Evolutionary conservation across 2,888 invertebrate genomes (phyloP).

Genomic region (Geophilus truncorum): DNA sequence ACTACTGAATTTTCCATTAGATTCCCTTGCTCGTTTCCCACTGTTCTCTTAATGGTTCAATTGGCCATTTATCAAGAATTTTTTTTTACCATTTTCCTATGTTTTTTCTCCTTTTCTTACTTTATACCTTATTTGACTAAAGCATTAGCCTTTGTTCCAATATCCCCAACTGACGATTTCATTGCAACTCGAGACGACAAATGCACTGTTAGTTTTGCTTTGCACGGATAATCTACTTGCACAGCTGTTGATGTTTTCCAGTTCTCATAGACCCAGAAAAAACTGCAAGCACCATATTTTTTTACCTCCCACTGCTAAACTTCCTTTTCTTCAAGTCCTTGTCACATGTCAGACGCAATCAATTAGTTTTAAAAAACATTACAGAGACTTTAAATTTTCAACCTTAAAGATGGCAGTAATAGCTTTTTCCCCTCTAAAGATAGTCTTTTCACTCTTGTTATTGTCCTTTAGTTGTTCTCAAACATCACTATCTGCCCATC

Average conservation of each 20-base stretch:
- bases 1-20: neutral
- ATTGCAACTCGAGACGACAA: neutral
- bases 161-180: neutral
- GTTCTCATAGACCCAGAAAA: neutral
- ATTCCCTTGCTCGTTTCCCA: neutral
- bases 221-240: neutral
- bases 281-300: neutral
- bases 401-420: neutral
- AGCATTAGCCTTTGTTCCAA: neutral
- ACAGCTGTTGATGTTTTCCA: neutral
- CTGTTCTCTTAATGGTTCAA: neutral
- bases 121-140: neutral
- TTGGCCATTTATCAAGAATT: neutral
- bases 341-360: neutral
- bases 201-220: neutral
- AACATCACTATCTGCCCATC: too few species aligned
- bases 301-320: neutral
- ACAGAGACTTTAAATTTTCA: neutral
- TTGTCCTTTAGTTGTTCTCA: neutral
- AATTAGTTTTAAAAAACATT: neutral
- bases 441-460: neutral
- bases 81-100: neutral
- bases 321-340: neutral
- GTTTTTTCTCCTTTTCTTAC: neutral
- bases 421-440: neutral